Conservation (phyloP, 2,113 vertebrate genomes). For the Bos javanicus region DNA sequence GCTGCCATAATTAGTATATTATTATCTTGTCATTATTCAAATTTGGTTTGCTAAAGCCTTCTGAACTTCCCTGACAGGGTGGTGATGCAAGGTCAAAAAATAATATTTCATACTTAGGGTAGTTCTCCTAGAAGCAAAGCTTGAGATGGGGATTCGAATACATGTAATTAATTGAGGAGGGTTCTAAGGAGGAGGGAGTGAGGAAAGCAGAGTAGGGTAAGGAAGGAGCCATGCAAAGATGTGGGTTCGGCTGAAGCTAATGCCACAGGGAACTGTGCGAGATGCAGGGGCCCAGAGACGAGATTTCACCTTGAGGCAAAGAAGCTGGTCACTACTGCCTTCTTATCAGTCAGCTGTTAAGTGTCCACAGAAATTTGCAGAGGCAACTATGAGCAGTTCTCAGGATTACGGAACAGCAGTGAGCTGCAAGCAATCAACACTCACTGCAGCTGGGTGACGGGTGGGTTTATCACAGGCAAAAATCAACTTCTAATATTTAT, state of each 20-base stretch:
- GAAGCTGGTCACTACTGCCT: neutral
- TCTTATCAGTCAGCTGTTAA: neutral
- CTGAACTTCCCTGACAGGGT: slow-evolving; percentile 22
- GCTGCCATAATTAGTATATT: slow-evolving; percentile 28
- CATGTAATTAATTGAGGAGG: neutral
- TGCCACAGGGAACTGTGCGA: too few relatives aligned
- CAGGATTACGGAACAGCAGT: neutral
- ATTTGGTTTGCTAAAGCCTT: slow-evolving; percentile 37
- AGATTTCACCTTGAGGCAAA: neutral
- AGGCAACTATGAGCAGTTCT: neutral
- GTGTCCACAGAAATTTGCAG: neutral
- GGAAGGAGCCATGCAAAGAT: neutral
- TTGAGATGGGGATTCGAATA: neutral
- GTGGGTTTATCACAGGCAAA: neutral
- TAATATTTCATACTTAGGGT: neutral
- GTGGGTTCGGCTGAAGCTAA: neutral
- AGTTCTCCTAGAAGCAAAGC: neutral
- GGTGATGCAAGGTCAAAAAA: slow-evolving; percentile 38
- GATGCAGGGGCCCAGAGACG: neutral
- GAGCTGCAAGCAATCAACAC: neutral
- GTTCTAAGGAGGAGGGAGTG: neutral
- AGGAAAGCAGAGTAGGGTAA: neutral
- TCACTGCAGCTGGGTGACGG: neutral
- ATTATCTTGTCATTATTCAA: slow-evolving; percentile 52
- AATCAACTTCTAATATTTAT: neutral